Evolutionary conservation across 2,888 invertebrate genomes (phyloP).

Genomic region (Muscina levida): DNA sequence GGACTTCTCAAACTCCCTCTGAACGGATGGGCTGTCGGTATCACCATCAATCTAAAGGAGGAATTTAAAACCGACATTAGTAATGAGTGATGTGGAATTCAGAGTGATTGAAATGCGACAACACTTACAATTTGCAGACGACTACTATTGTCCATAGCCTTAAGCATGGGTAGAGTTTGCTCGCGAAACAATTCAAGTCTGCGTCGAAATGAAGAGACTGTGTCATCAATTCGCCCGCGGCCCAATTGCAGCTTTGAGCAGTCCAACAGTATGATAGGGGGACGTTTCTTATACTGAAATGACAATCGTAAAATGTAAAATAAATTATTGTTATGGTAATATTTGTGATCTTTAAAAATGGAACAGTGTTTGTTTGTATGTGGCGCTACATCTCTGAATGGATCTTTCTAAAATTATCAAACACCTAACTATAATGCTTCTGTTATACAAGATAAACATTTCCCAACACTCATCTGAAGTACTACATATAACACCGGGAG

Average conservation of each 20-base stretch:
- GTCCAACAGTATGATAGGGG: constrained; percentile 91
- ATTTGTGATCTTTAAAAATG: too few species aligned
- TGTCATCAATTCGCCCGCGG: constrained; percentile 91
- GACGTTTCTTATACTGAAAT: constrained; percentile 87
- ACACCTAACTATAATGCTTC: too few species aligned
- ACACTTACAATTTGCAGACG: constrained; percentile 90
- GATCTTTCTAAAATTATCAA: background rate
- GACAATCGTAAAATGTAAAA: constrained; percentile 11
- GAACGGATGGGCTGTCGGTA: constrained; percentile 89
- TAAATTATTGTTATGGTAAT: background rate
- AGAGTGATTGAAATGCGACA: too few species aligned
- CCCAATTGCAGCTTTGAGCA: constrained; percentile 94
- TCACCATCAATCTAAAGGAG: constrained; percentile 89
- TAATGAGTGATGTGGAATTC: background rate
- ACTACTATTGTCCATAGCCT: constrained; percentile 89
- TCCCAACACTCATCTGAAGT: too few species aligned
- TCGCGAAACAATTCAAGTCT: constrained; percentile 93
- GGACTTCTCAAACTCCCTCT: constrained; percentile 87
- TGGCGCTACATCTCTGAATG: too few species aligned
- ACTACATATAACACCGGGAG: too few species aligned
- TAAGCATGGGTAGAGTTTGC: constrained; percentile 93
- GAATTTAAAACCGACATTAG: background rate
- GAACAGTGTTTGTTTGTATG: too few species aligned
- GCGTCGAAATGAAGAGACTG: constrained; percentile 90
- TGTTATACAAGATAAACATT: too few species aligned